Base-by-base conservation (phyloP, 2,888 invertebrate species). In the Sarcophaga caerulescens region DNA sequence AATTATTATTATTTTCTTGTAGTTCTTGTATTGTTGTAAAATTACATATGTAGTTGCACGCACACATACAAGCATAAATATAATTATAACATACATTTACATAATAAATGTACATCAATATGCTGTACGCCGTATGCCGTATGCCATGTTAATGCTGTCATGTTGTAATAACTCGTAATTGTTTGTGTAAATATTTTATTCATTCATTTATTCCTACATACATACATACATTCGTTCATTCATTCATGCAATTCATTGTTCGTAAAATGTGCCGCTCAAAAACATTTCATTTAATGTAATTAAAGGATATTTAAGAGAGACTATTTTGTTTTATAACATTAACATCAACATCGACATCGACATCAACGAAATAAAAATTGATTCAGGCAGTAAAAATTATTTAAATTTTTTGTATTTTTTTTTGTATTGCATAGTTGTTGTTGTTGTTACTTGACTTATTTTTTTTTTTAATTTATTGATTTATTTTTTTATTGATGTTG, bases 301-400 rank as follows among this genome's bases (percentile, higher is more conserved):
- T 81, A 85, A 75, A 79, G 74, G 81, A 74, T 70, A 75, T 85
- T 75, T 70, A 78, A 74, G 65, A 70, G 52, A 35, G 35, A 35
- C 35, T 35, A 35, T 35, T 35, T 73, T 71, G 35, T 68, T 17
- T 52, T 10, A n/a, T 10, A n/a, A n/a, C n/a, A 66, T 66, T 10
- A 5, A n/a, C 10, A 10, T 25, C 12, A 12, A 52, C 17, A 52
- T 17, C 4, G 4, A 52, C 17, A 47, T 14, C 23, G 69, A 74
- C 68, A 59, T 21, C 74, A 59, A 65, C 21, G 57, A 57, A 45
- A 78, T 62, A 45, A 76, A 76, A 52, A 78, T 3, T 6, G 25
- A 44, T 81, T 76, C 45, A 74, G 74, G 66, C 60, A 1, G 45
- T 25, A 78, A 82, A 68, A 60, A 45, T 23, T 25, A 66, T 35